Base-by-base conservation (phyloP, 2,113 vertebrate genomes). In the Zingel zingel region DNA sequence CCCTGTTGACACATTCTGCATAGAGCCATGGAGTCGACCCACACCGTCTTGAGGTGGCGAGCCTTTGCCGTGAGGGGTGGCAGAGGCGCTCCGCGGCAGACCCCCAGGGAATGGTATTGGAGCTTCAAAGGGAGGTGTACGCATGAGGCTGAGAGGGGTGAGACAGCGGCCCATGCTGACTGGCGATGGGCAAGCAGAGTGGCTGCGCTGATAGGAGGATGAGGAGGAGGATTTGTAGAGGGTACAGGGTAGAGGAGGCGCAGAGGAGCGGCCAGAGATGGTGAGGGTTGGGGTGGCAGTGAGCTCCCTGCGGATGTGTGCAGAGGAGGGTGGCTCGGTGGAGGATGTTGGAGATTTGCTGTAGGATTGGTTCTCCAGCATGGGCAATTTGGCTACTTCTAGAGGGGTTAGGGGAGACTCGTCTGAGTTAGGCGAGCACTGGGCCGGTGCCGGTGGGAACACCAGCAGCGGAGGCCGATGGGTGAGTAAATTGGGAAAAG, bases 331-430 rank as follows among this genome's bases (percentile, higher is more conserved):
- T 83, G 96, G 85, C 70, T 95, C 94, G 1, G 92, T 84, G 66
- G 97, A 97, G 36, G 96, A 91, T 21, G 97, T 96, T 70, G 97
- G 94, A 3, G 98, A 96, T 91, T 99, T 99, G 93, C 97, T 95
- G 84, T 98, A 98, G 83, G 97, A 93, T 85, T 96, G 96, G 33
- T 97, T 99, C 87, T 99, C 98, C 91, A 99, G 54, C 91, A 97
- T 96, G 0, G 97, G 98, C 57, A 99, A 95, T 91, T 99, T 99
- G 86, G 95, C 87, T 74, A 99, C 96, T 84, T 99, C 98, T 66
- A 99, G 92, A 0, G 98, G 98, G 48, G 98, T 99, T 73, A 99
- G 95, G 18, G 98, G 98, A 53, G 98, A 99, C 93, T 99, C 98
- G 0, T 99, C 98, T 16, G 98, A 99, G 88, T 99, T 99, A 0